Base-by-base conservation (phyloP, 2,113 vertebrate genomes). In the Channa argus region DNA sequence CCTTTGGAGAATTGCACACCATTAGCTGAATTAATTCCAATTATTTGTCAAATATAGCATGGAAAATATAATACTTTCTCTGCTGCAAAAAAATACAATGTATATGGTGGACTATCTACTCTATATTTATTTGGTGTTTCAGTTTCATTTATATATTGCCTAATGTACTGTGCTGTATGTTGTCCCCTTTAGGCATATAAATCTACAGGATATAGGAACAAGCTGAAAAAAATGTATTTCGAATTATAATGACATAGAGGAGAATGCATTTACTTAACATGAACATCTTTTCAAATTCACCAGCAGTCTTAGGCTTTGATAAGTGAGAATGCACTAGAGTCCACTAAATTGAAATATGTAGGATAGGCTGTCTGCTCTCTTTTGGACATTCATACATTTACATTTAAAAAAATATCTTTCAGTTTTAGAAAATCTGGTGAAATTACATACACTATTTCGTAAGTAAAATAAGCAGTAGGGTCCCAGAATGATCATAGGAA, bases 1-100 rank as follows among this genome's bases (percentile, higher is more conserved):
- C 88, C 90, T 91, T 91, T 70, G 76, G 86, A 88, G 24, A 86
- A 84, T 86, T 84, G 78, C 79, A 80, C 59, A 84, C 76, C 78
- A 68, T 71, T 51, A 12, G 50, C 68, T 77, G 65, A 85, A 86
- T 60, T 84, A 75, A 85, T 73, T 79, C 54, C 73, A 73, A 88
- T 86, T 74, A 65, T 60, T 70, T 52, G 67, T 77, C 39, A 80
- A 51, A 44, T 41, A 64, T 13, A 53, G 47, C 46, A 61, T 52
- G 60, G 33, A 62, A 70, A 65, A 66, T 74, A 59, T 71, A 70
- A 81, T 67, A 78, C 63, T 50, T 76, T 49, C 61, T 52, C 53
- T 8, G 24, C 24, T 24, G 24, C 34, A 54, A 71, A 79, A 76
- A 63, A 55, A 60, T 55, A 80, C 34, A 60, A 12, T 54, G 15